Evolutionary conservation across 2,797 vertebrate species (phyloP), one percentile per base, ranked within the genome.

Genomic region (Schizopygopsis pylzovi): DNA sequence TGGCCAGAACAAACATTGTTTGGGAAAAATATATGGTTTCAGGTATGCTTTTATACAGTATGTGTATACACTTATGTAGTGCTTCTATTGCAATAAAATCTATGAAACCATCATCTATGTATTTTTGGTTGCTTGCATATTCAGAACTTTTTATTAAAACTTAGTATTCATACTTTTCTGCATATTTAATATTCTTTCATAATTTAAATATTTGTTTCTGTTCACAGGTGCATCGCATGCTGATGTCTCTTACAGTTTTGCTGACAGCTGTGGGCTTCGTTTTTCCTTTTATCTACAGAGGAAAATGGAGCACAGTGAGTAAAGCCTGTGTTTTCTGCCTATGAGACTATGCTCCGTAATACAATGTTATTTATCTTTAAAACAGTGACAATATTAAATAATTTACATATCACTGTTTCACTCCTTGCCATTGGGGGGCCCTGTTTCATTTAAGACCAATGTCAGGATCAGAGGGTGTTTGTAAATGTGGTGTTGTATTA

Each of bases 21-120:
- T 87, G 96, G 96, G 75, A 92, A 94, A 84, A 93, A 92, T 70
- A 85, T 93, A 47, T 97, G 97, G 97, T 97, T 98, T 94, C 97
- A 97, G 96, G 97, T 97, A 83, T 73, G 22, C 4, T 63, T 71
- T 65, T 61, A 43, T 81, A 25, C n/a, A 41, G 1, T 54, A 20
- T 8, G 52, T 54, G 52, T 54, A 54, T 54, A 20, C 52, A 61
- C n/a, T 12, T 25, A 4, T 25, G 22, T 25, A 4, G 22, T 85
- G 11, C n/a, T 59, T 33, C 11, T n/a, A n/a, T 81, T 67, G 28
- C 11, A 18, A 20, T 43, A 20, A 79, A 78, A 54, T 39, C 11
- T 39, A 28, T 61, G 33, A 54, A 79, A 25, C 6, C 63, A 65
- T 15, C 13, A 33, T 33, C 63, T 65, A 6, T 65, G 63, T 33